Evolutionary conservation across 2,797 vertebrate genomes (phyloP).

Genomic region (Urosaurus nigricauda): DNA sequence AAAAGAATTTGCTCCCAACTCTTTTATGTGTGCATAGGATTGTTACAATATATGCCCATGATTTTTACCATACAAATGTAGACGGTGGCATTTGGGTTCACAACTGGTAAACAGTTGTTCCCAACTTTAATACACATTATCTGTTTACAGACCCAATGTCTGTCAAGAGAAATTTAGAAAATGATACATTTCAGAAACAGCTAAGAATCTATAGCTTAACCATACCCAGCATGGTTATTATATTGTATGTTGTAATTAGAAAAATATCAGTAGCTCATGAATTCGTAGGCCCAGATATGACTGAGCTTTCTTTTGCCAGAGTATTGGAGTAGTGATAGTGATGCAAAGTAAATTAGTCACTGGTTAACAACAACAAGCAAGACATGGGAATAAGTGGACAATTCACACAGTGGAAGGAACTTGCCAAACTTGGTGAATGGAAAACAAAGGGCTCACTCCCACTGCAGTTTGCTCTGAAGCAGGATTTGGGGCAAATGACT

Average conservation of each 20-base stretch:
- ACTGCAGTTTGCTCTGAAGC: too few species aligned
- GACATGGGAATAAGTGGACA: background rate
- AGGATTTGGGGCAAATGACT: too few species aligned
- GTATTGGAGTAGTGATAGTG: background rate
- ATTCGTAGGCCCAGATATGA: background rate
- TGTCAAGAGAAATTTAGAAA: background rate
- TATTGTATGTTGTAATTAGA: background rate
- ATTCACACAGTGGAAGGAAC: background rate
- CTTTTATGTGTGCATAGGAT: background rate
- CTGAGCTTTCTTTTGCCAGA: background rate
- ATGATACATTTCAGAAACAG: background rate
- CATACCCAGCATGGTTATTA: too few species aligned
- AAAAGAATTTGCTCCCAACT: background rate
- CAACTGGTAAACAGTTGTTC: too few species aligned
- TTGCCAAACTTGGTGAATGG: too few species aligned
- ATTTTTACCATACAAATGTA: background rate
- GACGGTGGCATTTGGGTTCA: background rate
- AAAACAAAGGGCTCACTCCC: background rate
- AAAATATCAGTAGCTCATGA: background rate
- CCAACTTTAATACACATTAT: too few species aligned
- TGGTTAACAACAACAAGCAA: background rate
- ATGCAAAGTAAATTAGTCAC: background rate
- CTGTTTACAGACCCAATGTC: background rate
- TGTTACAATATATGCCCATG: background rate
- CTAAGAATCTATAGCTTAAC: background rate